A percentile compares a stretch with the other conserved stretches of the same genome.
These are phyloP conservation scores for Myanophis thanlyinensis DNA, from an alignment of 2,113 vertebrate species.

Conservation along the genomic window DNA sequence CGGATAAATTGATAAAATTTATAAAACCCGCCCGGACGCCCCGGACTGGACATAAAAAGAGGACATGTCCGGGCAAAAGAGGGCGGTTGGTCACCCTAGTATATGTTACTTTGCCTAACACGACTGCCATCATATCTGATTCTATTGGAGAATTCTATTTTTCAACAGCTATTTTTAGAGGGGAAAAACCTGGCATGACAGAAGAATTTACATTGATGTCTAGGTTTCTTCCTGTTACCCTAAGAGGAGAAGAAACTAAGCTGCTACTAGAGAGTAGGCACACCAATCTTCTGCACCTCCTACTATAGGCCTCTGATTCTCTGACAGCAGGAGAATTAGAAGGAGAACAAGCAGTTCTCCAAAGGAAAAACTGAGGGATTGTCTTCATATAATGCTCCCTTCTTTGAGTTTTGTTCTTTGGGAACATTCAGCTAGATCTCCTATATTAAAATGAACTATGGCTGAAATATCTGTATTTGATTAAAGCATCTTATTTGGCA, in stretches of 20 bases:
- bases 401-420: background rate
- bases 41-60: too few species aligned
- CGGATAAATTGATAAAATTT: too few species aligned
- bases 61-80: too few species aligned
- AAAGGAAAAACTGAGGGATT: background rate
- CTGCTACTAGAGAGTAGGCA: background rate
- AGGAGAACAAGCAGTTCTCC: background rate
- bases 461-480: background rate
- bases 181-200: background rate
- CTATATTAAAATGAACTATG: background rate
- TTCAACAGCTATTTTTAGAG: background rate
- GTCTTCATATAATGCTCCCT: background rate
- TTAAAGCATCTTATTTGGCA: background rate
- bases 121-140: background rate
- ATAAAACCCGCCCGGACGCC: too few species aligned
- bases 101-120: background rate
- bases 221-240: background rate
- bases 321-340: background rate
- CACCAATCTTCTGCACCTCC: background rate
- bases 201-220: background rate
- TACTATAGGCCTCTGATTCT: background rate
- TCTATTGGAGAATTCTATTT: background rate
- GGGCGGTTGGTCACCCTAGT: too few species aligned
- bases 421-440: background rate
- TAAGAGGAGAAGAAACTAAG: background rate